Percentiles rank a stretch among this genome's conserved stretches.
Evolutionary conservation across 2,113 vertebrate genomes (phyloP).

Genomic region (Callospermophilus lateralis): DNA sequence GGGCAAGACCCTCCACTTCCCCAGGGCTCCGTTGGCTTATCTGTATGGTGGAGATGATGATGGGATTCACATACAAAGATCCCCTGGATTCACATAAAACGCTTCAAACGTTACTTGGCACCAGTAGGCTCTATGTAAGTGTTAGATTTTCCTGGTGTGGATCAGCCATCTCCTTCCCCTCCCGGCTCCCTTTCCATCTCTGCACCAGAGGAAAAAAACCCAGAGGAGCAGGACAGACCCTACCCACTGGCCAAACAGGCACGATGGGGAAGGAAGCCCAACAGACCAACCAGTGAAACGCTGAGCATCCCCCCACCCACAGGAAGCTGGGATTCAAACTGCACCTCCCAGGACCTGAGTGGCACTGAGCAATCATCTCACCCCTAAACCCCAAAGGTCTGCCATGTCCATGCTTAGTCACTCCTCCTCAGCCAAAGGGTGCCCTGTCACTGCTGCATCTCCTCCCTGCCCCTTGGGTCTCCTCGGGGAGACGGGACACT

Average conservation of each 20-base stretch:
- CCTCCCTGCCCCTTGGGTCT: background rate
- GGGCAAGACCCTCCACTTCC: background rate
- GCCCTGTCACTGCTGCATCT: accelerated
- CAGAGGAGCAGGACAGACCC: background rate
- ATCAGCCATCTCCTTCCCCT: background rate
- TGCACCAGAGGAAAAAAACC: background rate
- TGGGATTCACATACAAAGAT: background rate
- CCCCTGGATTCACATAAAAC: background rate
- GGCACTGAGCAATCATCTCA: background rate
- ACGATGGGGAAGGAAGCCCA: background rate
- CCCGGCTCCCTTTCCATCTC: background rate
- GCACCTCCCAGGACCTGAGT: background rate
- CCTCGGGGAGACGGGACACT: background rate
- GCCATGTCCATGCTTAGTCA: accelerated
- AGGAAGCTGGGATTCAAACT: background rate
- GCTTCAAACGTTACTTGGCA: background rate
- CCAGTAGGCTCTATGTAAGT: too few species aligned
- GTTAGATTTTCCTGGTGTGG: background rate
- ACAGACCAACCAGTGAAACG: background rate
- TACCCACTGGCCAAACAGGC: background rate
- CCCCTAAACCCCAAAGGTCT: background rate
- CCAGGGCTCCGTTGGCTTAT: background rate
- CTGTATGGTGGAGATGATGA: background rate
- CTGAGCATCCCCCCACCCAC: background rate
- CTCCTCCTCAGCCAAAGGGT: background rate